Conservation (phyloP, 2,888 invertebrate genomes). For the Drosophila merina region DNA sequence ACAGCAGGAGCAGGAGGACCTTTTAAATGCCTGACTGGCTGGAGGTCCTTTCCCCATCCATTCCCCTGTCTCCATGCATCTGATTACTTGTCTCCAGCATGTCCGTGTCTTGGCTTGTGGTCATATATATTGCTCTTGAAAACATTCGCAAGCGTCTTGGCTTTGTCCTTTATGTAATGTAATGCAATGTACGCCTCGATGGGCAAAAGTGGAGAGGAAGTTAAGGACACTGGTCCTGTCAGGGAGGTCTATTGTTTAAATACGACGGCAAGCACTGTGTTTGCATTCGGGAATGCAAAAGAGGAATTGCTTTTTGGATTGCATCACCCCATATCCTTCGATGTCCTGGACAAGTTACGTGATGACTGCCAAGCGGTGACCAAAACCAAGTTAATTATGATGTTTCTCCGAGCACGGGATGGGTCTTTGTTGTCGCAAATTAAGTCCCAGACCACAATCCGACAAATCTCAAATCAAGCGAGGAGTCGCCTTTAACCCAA, state of each 20-base stretch:
- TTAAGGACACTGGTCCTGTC: slow-evolving; percentile 19
- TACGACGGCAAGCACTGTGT: slow-evolving; percentile 41
- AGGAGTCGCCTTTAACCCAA: neutral
- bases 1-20: slow-evolving; percentile 41
- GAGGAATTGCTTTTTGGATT: slow-evolving; percentile 57
- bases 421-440: slow-evolving; percentile 41
- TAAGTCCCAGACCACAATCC: neutral
- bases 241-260: slow-evolving; percentile 62
- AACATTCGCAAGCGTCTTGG: slow-evolving; percentile 28
- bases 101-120: slow-evolving; percentile 57
- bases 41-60: slow-evolving; percentile 6
- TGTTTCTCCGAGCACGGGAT: neutral
- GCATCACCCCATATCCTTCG: slow-evolving; percentile 51
- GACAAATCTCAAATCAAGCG: neutral
- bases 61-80: slow-evolving; percentile 3
- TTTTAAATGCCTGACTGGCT: slow-evolving; percentile 55
- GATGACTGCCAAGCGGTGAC: neutral
- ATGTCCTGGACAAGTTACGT: slow-evolving; percentile 34
- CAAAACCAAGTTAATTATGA: slow-evolving; percentile 1
- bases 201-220: slow-evolving; percentile 28
- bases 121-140: slow-evolving; percentile 60
- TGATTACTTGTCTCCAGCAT: slow-evolving; percentile 26
- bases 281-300: slow-evolving; percentile 62
- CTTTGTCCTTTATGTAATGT: slow-evolving; percentile 51
- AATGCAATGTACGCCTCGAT: slow-evolving; percentile 64